Evolutionary conservation across 2,113 vertebrate genomes (phyloP).

Genomic region (Takifugu flavidus): DNA sequence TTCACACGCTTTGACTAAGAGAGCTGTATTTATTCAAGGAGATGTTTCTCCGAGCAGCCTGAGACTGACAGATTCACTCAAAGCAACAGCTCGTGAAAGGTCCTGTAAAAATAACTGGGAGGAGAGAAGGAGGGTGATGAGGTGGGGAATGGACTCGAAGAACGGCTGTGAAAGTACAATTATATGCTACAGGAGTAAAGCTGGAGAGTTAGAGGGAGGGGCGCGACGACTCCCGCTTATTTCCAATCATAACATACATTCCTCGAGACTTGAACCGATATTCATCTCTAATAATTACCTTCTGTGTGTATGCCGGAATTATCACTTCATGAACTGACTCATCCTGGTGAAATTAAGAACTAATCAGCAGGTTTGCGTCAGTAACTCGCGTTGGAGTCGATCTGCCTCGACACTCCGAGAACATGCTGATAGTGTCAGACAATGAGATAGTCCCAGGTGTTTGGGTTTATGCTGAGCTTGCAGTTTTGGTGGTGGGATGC

Average conservation of each 20-base stretch:
- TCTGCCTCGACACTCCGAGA: neutral
- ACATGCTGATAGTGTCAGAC: neutral
- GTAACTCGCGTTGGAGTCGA: constrained; percentile 4
- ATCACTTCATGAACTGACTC: neutral
- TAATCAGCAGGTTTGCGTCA: neutral
- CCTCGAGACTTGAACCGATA: neutral
- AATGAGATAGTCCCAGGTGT: constrained; percentile 5
- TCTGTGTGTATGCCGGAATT: neutral
- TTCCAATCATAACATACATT: constrained; percentile 3
- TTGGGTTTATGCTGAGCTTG: constrained; percentile 20
- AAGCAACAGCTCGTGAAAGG: too few species aligned
- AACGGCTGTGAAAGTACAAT: constrained; percentile 37
- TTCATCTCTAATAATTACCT: neutral
- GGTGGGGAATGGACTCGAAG: constrained; percentile 32
- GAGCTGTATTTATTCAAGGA: too few species aligned
- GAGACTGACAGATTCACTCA: too few species aligned
- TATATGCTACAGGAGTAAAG: constrained; percentile 29
- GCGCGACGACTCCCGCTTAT: constrained; percentile 8
- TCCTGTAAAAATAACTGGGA: constrained; percentile 26
- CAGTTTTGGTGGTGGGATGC: constrained; percentile 13
- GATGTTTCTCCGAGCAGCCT: too few species aligned
- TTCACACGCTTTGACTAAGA: constrained; percentile 27
- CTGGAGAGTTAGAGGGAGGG: constrained; percentile 5
- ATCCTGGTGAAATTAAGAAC: neutral
- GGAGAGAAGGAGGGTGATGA: constrained; percentile 29